Evolutionary conservation across 2,888 invertebrate species (phyloP), one percentile per base, ranked within the genome.

Genomic region (Lomographa bimaculata): DNA sequence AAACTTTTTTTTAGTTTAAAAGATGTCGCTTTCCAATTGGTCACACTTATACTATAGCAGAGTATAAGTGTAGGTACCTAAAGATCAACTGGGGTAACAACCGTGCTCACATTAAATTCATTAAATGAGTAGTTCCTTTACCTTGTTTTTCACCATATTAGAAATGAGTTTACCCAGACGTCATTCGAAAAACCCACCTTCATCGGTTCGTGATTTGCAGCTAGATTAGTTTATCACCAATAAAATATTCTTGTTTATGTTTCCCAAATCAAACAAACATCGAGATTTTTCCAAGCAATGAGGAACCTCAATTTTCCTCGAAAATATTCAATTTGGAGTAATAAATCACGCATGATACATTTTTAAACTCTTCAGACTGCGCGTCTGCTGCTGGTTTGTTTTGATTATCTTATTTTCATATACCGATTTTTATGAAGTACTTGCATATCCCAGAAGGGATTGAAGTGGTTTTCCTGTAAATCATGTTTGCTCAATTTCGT

Each of bases 301-400:
- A 49, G 44, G 37, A 36, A 48, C 38, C 29, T 41, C 41, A 26
- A 38, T 41, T 34, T 12, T 38, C 12, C 36, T 33, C 29, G 10
- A 24, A 41, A 42, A 44, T 42, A 38, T 55, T 49, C 32, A 12
- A 33, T 18, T 19, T n/a, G 38, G 52, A 41, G 20, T 32, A 17
- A 51, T 51, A 54, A 51, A 57, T 58, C 53, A 41, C 14, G 9
- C 14, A 16, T 51, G 60, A 56, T 44, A 54, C 58, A 60, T 55
- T 59, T 58, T 61, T 63, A 61, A 56, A 60, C 56, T 60, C 58
- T 64, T 63, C 48, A 80, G 79, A 79, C 78, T 53, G 76, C 78
- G 61, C 66, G 78, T 73, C 79, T 71, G 68, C 64, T 12, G 46
- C 10, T 26, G 37, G 49, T 47, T 53, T 53, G 45, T 54, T 51